Evolutionary conservation across 2,888 invertebrate genomes (phyloP), one percentile per base, ranked within the genome.

Genomic region (Helicoverpa assulta): DNA sequence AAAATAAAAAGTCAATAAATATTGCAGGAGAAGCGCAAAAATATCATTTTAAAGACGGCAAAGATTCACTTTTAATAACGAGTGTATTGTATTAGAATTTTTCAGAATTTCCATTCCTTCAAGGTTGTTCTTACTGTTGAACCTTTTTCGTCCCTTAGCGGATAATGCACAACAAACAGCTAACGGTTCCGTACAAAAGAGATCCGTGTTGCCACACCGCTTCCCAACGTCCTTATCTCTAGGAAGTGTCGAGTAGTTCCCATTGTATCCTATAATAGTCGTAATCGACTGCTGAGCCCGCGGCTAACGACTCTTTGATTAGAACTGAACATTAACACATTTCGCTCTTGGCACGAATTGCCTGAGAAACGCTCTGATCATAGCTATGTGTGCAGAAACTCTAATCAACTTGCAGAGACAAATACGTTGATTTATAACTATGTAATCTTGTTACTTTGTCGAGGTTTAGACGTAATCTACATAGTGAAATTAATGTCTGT

Each of bases 301-400:
- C 85, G 85, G 86, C 92, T 92, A 93, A 93, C 88, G 93, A 93
- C 89, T 86, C 88, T 90, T 91, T 92, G 92, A 93, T 93, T 92
- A 92, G 91, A 90, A 88, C 89, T 86, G 87, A 88, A 85, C 88
- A 87, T 89, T 90, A 88, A 87, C 88, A 88, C 88, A 86, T 88
- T 87, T 85, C 81, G 85, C 86, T 86, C 82, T 75, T 59, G 76
- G 71, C 81, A 70, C 71, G 64, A 83, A 83, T 77, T 84, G 80
- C 73, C 61, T 72, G 67, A 65, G 68, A 70, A 78, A 60, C 68
- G 70, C 71, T 78, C 64, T 71, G 75, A 82, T 84, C 81, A 61
- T 53, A 73, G 65, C 76, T 85, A 67, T 81, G 59, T 76, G 66
- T 72, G 75, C 52, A 53, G 71, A 72, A 76, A 78, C 72, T 70